Evolutionary conservation across 2,888 invertebrate genomes (phyloP), one percentile per base, ranked within the genome.

Genomic region (Ceraclea dissimilis): DNA sequence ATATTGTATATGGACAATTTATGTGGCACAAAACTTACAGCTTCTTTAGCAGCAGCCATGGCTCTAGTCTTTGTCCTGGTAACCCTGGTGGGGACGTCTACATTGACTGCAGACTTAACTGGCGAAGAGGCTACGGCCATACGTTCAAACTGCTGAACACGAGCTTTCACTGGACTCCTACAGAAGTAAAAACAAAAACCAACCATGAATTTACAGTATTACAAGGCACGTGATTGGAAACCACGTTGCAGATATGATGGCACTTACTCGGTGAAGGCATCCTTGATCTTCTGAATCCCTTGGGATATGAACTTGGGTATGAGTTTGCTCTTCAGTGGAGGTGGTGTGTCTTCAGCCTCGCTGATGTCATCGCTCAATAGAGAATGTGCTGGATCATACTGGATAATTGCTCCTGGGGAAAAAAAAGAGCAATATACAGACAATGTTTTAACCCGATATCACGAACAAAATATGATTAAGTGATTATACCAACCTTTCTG

Each of bases 111-210:
- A 1, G 26, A 21, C 11, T n/a, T 26, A 2, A 10, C 34, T 1
- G 51, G 54, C 2, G 11, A 47, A 6, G 20, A 20, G 6, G 52
- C 34, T 2, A 31, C 55, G 1, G 75, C 77, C 62, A 76, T 67
- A 61, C 80, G 79, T 62, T 82, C 81, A 53, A 81, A 82, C 26
- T 81, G 79, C 58, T 81, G 79, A 0, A 82, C 81, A 61, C 79
- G 78, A 49, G 79, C 79, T 63, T 80, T 81, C 2, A 82, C 81
- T 0, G 81, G 61, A 54, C 61, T 61, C 17, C 58, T 60, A 33
- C 2, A 49, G 16, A 39, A 6, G 10, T 4, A 26, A 26, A 6
- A 26, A 10, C 10, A 26, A 6, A 51, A 50, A 49, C 22, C 13
- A 43, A 49, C n/a, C 11, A 18, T 6, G 4, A 26, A 26, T 26